Conservation (phyloP, 2,888 invertebrate species). For the Hyposoter didymator region DNA sequence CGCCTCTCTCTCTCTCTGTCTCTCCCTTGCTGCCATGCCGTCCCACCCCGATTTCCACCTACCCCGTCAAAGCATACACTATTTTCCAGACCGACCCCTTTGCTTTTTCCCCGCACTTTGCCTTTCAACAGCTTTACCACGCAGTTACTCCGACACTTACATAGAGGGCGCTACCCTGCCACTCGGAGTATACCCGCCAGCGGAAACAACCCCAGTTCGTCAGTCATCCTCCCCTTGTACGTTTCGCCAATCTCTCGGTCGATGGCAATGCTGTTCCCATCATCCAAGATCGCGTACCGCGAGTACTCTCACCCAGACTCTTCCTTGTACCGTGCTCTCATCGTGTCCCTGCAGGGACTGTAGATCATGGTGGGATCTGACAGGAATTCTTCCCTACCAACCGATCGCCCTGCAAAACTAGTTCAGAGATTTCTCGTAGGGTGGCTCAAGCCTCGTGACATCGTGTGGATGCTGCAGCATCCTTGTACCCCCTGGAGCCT, state of each 20-base stretch:
- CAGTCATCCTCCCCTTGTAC: slow-evolving; percentile 2
- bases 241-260: neutral
- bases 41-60: slow-evolving; percentile 36
- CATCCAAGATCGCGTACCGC: neutral
- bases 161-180: slow-evolving; percentile 36
- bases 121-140: neutral
- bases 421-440: slow-evolving; percentile 10
- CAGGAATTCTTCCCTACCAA: slow-evolving; percentile 46
- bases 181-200: neutral
- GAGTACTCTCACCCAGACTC: neutral
- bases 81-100: slow-evolving; percentile 1
- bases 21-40: neutral
- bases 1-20: slow-evolving; percentile 11
- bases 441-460: slow-evolving; percentile 44
- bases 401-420: neutral
- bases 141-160: slow-evolving; percentile 26
- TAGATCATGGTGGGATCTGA: slow-evolving; percentile 40
- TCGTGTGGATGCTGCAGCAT: slow-evolving; percentile 9
- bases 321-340: neutral
- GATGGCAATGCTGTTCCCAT: slow-evolving; percentile 40
- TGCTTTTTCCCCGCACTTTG: neutral
- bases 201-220: slow-evolving; percentile 49
- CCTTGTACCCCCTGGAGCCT: neutral
- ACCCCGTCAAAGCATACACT: slow-evolving; percentile 11
- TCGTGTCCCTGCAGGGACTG: neutral